Conservation (phyloP, 2,888 invertebrate genomes). For the Eupithecia tripunctaria region DNA sequence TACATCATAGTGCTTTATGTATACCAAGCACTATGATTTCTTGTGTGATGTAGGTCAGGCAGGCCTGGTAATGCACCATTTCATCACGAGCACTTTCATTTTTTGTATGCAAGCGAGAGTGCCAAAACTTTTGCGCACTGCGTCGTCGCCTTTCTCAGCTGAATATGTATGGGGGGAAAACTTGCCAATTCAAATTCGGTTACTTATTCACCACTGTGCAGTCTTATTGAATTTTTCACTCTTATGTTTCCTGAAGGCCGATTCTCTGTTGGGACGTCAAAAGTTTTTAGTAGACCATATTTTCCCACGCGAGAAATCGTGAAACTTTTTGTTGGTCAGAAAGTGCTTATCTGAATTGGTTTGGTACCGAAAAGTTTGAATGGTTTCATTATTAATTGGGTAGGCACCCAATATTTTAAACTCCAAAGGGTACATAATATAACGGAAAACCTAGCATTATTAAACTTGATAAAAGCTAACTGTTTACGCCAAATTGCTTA, state of each 20-base stretch:
- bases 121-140: constrained; percentile 84
- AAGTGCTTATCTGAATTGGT: constrained; percentile 10
- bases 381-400: constrained; percentile 5
- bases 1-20: background rate
- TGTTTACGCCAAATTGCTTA: too few species aligned
- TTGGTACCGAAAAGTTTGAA: constrained; percentile 3
- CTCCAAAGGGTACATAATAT: background rate
- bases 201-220: constrained; percentile 68
- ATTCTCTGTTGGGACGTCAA: constrained; percentile 2
- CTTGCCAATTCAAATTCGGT: constrained; percentile 79
- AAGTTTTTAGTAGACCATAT: constrained; percentile 1
- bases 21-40: background rate
- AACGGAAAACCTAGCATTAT: too few species aligned
- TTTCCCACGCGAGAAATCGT: background rate
- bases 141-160: constrained; percentile 66
- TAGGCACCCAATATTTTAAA: background rate
- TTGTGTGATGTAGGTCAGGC: constrained; percentile 49
- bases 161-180: constrained; percentile 78
- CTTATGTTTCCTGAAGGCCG: constrained; percentile 22
- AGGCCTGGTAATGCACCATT: constrained; percentile 65
- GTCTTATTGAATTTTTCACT: constrained; percentile 63
- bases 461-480: too few species aligned
- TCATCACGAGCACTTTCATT: constrained; percentile 73
- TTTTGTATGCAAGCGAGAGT: constrained; percentile 82
- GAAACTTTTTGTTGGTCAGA: constrained; percentile 2